Evolutionary conservation across 2,888 invertebrate species (phyloP), one percentile per base, ranked within the genome.

Genomic region (Danaus chrysippus): DNA sequence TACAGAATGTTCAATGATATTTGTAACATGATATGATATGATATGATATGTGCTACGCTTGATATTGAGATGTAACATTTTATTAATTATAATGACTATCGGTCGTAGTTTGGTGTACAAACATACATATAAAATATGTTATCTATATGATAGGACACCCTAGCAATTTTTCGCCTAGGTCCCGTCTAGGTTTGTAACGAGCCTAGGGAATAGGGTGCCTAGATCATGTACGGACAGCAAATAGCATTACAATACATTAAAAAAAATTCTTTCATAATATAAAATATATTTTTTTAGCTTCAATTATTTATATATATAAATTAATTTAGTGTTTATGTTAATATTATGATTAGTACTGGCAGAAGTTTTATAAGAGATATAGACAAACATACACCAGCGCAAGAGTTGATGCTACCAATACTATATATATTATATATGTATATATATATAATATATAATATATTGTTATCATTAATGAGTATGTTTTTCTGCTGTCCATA

Each of bases 181-280:
- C 86, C 80, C 83, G 82, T 84, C 88, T 88, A 88, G 86, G 77
- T 74, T 73, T 67, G 78, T 77, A 80, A 81, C 81, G 76, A 83
- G 75, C 74, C 86, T 83, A 86, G 85, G 84, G 82, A 79, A 78
- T 82, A 86, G 87, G 87, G 89, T 84, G 87, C 87, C 88, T 91
- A 90, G 89, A 88, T 83, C 81, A 82, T 70, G 86, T 85, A 90
- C 68, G 42, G 84, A 65, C 58, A 67, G 80, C 85, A 86, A 41
- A 34, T 34, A 34, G 1, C 2, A 34, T 34, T 5, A 6, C 23
- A 34, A 2, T 34, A 34, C 23, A 34, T 5, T 34, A 3, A 34
- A 34, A 76, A 67, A 62, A 62, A 68, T 15, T 42, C n/a, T n/a
- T 15, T 46, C 42, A 15, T 15, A 17, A 13, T 54, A 1, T 43